These are phyloP conservation scores for Gephyroberyx darwinii DNA, from an alignment of 2,797 vertebrate species.

Conservation along the genomic window DNA sequence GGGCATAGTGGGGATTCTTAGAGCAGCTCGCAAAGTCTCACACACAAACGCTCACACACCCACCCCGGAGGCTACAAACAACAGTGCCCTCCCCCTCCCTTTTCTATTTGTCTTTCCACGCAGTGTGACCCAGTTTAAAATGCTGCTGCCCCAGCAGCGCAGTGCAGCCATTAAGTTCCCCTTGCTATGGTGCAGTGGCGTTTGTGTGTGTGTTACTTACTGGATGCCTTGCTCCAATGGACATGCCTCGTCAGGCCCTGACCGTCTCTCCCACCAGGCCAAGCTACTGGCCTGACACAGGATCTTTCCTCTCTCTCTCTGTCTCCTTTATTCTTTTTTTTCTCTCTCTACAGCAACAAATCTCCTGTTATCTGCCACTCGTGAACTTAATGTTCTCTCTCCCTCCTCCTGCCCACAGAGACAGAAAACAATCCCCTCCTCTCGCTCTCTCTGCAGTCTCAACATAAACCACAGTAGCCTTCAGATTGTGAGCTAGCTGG, in stretches of 20 bases:
- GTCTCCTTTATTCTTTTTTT: conserved; percentile 37
- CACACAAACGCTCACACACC: conserved; percentile 28
- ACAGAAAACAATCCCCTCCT: conserved; percentile 49
- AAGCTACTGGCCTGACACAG: conserved; percentile 41
- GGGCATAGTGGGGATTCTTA: conserved; percentile 36
- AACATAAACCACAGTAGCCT: conserved; percentile 50
- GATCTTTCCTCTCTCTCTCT: conserved; percentile 33
- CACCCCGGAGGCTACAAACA: conserved; percentile 43
- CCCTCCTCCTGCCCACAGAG: conserved; percentile 20
- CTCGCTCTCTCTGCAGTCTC: conserved; percentile 38
- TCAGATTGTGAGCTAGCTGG: conserved; percentile 32
- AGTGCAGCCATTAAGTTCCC: conserved; percentile 54
- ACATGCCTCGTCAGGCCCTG: conserved; percentile 74
- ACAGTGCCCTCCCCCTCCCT: conserved; percentile 19
- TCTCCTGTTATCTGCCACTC: conserved; percentile 26
- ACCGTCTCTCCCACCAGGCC: conserved; percentile 58
- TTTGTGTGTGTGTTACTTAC: conserved; percentile 69
- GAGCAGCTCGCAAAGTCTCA: conserved; percentile 22
- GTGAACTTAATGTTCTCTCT: conserved; percentile 35
- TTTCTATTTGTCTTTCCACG: conserved; percentile 64
- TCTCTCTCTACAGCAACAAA: conserved; percentile 43
- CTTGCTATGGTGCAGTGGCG: conserved; percentile 47
- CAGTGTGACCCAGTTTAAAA: conserved; percentile 76
- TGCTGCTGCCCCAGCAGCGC: conserved; percentile 51
- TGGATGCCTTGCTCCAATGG: conserved; percentile 66